phyloP scores from a whole-genome alignment of 2,113 vertebrate genomes.

The Motacilla alba region DNA sequence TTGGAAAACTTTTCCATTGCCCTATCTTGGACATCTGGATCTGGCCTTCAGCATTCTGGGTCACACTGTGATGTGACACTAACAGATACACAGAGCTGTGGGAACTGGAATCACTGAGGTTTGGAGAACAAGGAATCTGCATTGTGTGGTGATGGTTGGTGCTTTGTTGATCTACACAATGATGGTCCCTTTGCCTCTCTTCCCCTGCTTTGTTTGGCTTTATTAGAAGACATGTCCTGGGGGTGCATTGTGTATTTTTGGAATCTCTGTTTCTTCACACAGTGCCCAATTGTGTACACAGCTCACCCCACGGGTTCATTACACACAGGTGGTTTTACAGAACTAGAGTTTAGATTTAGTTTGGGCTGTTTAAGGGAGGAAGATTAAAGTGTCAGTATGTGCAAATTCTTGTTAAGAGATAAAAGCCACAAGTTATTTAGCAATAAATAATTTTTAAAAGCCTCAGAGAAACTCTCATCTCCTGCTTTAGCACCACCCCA shows the following conservation, averaged over 20 bases:
- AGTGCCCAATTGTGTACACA: background rate
- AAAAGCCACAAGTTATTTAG: background rate
- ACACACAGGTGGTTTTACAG: background rate
- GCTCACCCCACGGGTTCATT: background rate
- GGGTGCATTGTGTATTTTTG: background rate
- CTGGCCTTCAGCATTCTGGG: background rate
- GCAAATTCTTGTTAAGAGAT: background rate
- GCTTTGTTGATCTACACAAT: background rate
- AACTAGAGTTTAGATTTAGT: background rate
- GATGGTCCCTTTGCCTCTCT: background rate
- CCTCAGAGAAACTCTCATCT: background rate
- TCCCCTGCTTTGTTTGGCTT: background rate
- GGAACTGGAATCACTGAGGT: background rate
- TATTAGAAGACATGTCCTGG: background rate
- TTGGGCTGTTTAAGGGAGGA: background rate
- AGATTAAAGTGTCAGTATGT: background rate
- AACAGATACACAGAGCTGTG: background rate
- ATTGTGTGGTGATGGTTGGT: rapidly evolving
- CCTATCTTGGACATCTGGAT: background rate
- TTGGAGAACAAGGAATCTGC: background rate
- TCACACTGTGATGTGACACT: background rate
- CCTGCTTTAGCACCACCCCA: background rate
- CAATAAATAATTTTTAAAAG: background rate
- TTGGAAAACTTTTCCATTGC: background rate
- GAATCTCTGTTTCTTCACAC: background rate